These are phyloP conservation scores for Meteorus colon DNA, from an alignment of 2,888 invertebrate species.

Conservation along the genomic window DNA sequence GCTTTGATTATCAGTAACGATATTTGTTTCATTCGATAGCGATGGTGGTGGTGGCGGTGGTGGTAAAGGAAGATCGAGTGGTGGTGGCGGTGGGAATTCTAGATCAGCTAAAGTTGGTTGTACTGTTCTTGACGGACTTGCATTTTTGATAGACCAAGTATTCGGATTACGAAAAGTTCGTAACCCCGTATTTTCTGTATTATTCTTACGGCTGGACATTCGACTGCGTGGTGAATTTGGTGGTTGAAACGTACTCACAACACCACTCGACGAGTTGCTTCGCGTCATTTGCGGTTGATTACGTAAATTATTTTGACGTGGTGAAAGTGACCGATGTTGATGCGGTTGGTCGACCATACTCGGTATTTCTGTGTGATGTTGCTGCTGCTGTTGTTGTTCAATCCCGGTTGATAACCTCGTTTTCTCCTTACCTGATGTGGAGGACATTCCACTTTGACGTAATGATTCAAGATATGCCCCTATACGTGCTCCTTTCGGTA, in stretches of 20 bases:
- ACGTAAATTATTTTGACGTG: slow-evolving; percentile 78
- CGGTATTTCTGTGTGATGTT: slow-evolving; percentile 56
- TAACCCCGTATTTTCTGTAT: slow-evolving; percentile 71
- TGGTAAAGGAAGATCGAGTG: slow-evolving; percentile 86
- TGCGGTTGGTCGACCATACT: slow-evolving; percentile 66
- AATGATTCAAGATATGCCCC: slow-evolving; percentile 97
- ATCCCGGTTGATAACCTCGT: slow-evolving; percentile 50
- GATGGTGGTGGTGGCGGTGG: slow-evolving; percentile 63
- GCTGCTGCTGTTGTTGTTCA: slow-evolving; percentile 53
- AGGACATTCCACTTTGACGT: slow-evolving; percentile 81
- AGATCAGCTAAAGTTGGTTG: slow-evolving; percentile 87
- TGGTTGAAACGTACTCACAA: slow-evolving; percentile 75
- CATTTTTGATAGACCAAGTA: slow-evolving; percentile 75
- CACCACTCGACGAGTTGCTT: slow-evolving; percentile 91
- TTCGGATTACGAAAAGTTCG: slow-evolving; percentile 72
- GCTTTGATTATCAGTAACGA: neutral
- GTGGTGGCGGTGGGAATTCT: slow-evolving; percentile 91
- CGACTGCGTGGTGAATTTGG: slow-evolving; percentile 77
- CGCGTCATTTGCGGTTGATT: slow-evolving; percentile 88
- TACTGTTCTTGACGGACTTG: slow-evolving; percentile 82
- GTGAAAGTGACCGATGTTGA: slow-evolving; percentile 78
- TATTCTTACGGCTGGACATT: slow-evolving; percentile 60
- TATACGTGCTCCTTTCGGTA: slow-evolving; percentile 97
- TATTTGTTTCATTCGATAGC: neutral
- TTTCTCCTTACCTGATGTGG: slow-evolving; percentile 72